These are phyloP conservation scores for Pagetopsis macropterus DNA, from an alignment of 2,797 vertebrate genomes.

Conservation along the genomic window DNA sequence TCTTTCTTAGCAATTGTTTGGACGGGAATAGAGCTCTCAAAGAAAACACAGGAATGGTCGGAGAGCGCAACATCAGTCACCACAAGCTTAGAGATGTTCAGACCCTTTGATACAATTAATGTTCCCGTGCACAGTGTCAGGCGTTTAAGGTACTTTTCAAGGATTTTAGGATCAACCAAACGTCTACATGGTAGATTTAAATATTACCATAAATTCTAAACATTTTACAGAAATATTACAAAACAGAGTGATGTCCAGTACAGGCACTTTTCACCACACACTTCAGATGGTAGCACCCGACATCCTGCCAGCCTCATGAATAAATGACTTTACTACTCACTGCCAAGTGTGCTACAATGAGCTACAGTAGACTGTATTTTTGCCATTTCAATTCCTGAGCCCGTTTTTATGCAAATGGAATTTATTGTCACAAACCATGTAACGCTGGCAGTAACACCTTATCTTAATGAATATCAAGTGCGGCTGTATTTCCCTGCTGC, in stretches of 20 bases:
- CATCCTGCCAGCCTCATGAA: slow-evolving; percentile 60
- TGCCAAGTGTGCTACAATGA: slow-evolving; percentile 56
- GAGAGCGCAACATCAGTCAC: too few relatives aligned
- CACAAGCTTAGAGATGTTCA: too few relatives aligned
- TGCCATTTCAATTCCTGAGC: slow-evolving; percentile 57
- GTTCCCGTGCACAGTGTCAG: too few relatives aligned
- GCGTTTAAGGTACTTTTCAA: background rate
- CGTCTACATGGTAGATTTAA: background rate
- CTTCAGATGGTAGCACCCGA: slow-evolving; percentile 50
- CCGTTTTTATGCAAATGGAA: slow-evolving; percentile 73
- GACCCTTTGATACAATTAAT: too few relatives aligned
- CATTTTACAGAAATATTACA: background rate
- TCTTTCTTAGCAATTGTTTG: too few relatives aligned
- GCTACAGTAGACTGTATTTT: slow-evolving; percentile 61
- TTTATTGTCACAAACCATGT: slow-evolving; percentile 71
- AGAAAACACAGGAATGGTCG: too few relatives aligned
- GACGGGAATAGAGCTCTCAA: too few relatives aligned
- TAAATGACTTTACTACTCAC: slow-evolving; percentile 44
- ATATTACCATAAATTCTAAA: background rate
- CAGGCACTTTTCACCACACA: slow-evolving; percentile 33
- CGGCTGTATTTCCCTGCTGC: slow-evolving; percentile 66
- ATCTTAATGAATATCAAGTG: slow-evolving; percentile 75
- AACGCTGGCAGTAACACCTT: slow-evolving; percentile 63
- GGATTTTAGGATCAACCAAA: slow-evolving; percentile 17
- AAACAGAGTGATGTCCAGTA: slow-evolving; percentile 15